Conservation (phyloP, 2,113 vertebrate species). For the Onychostoma macrolepis region DNA sequence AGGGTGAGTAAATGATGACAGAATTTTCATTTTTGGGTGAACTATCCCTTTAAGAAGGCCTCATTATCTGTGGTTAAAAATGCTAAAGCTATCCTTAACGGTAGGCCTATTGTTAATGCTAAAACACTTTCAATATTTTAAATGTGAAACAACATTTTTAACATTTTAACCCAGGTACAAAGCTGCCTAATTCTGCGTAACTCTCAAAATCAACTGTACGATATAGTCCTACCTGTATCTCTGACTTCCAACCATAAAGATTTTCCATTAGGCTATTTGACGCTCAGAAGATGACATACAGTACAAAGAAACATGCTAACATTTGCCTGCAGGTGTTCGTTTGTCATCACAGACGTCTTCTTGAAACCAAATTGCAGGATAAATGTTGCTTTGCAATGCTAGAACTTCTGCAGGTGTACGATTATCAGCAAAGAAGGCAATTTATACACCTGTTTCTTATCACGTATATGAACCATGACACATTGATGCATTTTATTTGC, state of each 20-base stretch:
- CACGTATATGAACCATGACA: background rate
- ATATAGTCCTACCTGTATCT: background rate
- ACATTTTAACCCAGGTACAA: background rate
- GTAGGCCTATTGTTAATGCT: background rate
- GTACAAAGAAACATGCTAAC: constrained; percentile 10
- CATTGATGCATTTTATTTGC: background rate
- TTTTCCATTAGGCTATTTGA: too few species aligned
- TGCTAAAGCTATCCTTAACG: background rate
- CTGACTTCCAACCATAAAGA: background rate
- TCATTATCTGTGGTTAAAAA: background rate
- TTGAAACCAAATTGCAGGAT: constrained; percentile 10
- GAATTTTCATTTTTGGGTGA: too few species aligned
- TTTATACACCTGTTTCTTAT: background rate
- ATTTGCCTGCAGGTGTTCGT: constrained; percentile 3
- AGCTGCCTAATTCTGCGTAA: background rate
- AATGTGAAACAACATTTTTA: background rate
- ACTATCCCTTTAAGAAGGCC: too few species aligned
- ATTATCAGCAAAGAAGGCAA: background rate
- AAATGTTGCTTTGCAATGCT: background rate
- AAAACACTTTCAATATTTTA: background rate
- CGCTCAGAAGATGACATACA: background rate
- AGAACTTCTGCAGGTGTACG: constrained; percentile 2
- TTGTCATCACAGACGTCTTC: background rate
- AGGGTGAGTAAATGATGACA: too few species aligned
- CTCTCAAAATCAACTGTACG: background rate